phyloP scores from a whole-genome alignment of 2,888 invertebrate genomes.

The Megaustenia siamemsis region DNA sequence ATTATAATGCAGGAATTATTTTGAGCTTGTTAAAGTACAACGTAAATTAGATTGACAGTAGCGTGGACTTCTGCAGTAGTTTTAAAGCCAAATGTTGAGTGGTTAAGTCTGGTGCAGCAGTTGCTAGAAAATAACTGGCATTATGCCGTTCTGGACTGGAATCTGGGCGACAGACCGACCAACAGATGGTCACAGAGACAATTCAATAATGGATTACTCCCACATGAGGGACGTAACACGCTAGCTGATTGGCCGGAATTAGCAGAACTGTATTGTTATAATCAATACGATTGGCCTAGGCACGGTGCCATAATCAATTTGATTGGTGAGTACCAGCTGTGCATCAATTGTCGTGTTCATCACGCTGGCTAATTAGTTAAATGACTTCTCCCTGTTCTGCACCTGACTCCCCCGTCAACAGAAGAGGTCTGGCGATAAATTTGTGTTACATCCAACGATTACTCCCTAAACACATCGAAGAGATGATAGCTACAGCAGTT shows the following conservation, averaged over 20 bases:
- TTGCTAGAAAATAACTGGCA: constrained; percentile 40
- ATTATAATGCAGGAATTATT: too few species aligned
- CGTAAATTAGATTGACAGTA: constrained; percentile 11
- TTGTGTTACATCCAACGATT: constrained; percentile 28
- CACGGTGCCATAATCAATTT: constrained; percentile 48
- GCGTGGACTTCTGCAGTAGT: not conserved
- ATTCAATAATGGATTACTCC: constrained; percentile 53
- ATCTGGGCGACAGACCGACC: constrained; percentile 52
- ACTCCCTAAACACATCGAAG: constrained; percentile 5
- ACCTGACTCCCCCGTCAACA: constrained; percentile 39
- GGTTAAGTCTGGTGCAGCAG: constrained; percentile 18
- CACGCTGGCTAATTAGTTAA: constrained; percentile 49
- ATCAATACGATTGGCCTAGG: constrained; percentile 51
- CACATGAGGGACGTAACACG: constrained; percentile 44
- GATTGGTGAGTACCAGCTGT: constrained; percentile 54
- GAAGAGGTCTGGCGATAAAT: constrained; percentile 29
- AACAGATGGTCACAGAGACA: constrained; percentile 52
- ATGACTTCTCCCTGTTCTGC: constrained; percentile 37
- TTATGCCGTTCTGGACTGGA: constrained; percentile 35
- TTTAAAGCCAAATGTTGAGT: constrained; percentile 1
- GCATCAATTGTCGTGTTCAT: constrained; percentile 47
- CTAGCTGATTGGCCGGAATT: constrained; percentile 50
- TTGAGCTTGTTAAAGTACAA: too few species aligned
- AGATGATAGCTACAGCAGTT: not conserved
- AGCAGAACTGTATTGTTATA: constrained; percentile 38